Evolutionary conservation across 2,113 vertebrate species (phyloP).

Genomic region (Coturnix japonica): DNA sequence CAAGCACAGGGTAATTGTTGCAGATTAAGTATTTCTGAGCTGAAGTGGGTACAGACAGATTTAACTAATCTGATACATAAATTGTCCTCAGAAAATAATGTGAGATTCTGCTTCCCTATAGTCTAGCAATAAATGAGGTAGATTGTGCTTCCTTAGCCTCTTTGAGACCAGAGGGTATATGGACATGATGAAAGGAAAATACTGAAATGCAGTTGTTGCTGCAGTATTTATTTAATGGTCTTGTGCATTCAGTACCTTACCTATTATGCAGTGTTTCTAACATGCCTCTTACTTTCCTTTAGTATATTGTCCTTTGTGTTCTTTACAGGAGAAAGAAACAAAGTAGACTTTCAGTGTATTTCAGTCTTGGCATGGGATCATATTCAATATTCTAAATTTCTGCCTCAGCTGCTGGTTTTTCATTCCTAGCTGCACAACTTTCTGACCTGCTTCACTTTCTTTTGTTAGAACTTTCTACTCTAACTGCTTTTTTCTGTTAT

Average conservation of each 20-base stretch:
- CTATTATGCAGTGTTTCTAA: neutral
- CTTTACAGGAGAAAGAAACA: neutral
- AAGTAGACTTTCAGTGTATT: neutral
- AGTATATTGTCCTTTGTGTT: neutral
- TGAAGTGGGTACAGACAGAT: neutral
- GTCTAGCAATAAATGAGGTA: neutral
- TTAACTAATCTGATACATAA: neutral
- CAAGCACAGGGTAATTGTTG: neutral
- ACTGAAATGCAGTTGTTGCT: neutral
- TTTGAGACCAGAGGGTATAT: neutral
- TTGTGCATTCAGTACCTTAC: fast-evolving
- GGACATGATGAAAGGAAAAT: neutral
- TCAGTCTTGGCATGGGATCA: neutral
- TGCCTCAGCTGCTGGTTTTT: neutral
- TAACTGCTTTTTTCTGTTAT: neutral
- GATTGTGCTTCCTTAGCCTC: neutral
- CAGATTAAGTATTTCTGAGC: neutral
- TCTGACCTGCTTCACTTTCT: neutral
- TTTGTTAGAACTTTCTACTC: neutral
- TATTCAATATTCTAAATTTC: neutral
- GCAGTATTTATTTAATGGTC: neutral
- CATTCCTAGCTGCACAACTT: neutral
- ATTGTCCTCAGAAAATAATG: neutral
- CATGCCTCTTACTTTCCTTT: neutral
- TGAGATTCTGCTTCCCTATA: neutral